Evolutionary conservation across 2,888 invertebrate species (phyloP), one percentile per base, ranked within the genome.

Genomic region (Dolichomitus sp.): DNA sequence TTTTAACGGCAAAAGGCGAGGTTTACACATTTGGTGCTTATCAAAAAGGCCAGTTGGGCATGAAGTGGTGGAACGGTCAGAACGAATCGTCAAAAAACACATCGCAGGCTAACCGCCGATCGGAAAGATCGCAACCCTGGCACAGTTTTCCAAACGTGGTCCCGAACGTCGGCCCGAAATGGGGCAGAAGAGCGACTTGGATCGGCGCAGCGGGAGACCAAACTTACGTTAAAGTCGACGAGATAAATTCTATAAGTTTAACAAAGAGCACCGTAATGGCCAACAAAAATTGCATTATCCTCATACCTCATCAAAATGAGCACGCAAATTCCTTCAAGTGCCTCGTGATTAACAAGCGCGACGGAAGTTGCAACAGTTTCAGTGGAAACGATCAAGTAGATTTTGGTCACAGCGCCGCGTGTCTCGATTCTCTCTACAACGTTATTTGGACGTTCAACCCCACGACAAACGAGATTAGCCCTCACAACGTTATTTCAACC

Each of bases 131-230:
- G 54, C 94, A 96, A 48, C 94, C 96, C 0, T 96, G 97, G 96
- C 95, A 96, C 91, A 95, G 97, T 33, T 95, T 96, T 75, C 98
- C 98, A 0, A 96, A 96, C 5, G 94, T 96, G 2, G 96, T 99
- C 40, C 96, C 97, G 0, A 96, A 97, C 69, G 95, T 98, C 59
- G 99, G 99, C 0, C 97, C 98, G 0, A 96, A 97, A 78, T 96
- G 97, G 94, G 97, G 98, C 0, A 96, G 98, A 87, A 96, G 97
- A 89, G 99, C 98, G 0, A 98, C 98, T 0, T 99, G 98, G 98
- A 96, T 99, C 17, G 97, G 98, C 0, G 99, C 99, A 4, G 97
- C 98, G n/a, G 99, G 98, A 0, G 99, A 99, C 94, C 98, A 98
- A 94, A 99, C 99, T 1, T 98, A 98, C 92, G 95, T 99, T 66